Evolutionary conservation across 2,113 vertebrate species (phyloP).

Genomic region (Arothron firmamentum): DNA sequence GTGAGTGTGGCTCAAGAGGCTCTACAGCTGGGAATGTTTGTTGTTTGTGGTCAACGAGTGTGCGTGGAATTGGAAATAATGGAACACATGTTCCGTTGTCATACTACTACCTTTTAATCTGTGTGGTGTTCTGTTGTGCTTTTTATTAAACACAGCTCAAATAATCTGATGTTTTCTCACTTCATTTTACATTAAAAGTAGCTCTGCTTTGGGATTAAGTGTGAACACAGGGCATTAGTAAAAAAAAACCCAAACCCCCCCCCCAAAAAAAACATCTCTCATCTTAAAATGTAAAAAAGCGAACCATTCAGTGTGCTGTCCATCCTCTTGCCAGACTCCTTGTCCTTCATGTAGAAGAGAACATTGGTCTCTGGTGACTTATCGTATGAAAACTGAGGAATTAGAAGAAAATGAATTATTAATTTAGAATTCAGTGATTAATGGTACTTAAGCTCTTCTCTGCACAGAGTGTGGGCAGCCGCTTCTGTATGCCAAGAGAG

Average conservation of each 20-base stretch:
- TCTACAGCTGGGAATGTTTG: no score
- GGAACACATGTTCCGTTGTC: no score
- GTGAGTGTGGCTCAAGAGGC: no score
- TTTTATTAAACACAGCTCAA: no score
- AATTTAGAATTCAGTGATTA: constrained; percentile 59
- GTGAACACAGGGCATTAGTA: constrained; percentile 31
- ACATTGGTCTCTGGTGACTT: constrained; percentile 82
- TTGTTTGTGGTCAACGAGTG: no score
- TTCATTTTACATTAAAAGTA: constrained; percentile 23
- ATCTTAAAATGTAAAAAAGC: constrained; percentile 65
- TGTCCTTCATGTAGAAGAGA: constrained; percentile 82
- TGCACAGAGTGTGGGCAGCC: constrained; percentile 53
- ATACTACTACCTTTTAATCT: no score
- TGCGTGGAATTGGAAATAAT: no score
- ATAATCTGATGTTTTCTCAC: background rate
- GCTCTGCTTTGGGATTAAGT: constrained; percentile 11
- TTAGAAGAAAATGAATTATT: constrained; percentile 54
- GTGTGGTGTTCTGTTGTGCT: no score
- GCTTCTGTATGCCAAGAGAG: constrained; percentile 31
- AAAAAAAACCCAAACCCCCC: no score
- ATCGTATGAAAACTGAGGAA: constrained; percentile 80
- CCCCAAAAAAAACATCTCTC: constrained; percentile 28
- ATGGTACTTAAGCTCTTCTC: constrained; percentile 57
- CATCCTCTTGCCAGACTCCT: constrained; percentile 78
- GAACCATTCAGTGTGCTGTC: constrained; percentile 90